Evolutionary conservation across 2,113 vertebrate species (phyloP).

Genomic region (Ammodytes marinus): DNA sequence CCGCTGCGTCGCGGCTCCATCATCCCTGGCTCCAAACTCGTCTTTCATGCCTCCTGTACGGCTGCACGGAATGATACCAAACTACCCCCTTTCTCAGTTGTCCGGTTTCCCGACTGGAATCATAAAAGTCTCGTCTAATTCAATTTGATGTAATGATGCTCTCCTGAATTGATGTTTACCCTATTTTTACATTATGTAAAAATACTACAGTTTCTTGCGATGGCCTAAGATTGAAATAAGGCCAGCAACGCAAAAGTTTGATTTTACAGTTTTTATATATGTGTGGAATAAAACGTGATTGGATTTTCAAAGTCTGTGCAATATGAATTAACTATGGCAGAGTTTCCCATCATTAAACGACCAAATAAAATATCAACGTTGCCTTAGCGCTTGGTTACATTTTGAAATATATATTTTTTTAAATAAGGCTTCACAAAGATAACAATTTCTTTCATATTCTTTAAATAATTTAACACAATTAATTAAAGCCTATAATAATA

Average conservation of each 20-base stretch:
- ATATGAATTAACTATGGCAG: neutral
- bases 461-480: neutral
- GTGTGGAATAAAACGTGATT: conserved; percentile 31
- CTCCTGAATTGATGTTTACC: neutral
- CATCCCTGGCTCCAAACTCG: conserved; percentile 36
- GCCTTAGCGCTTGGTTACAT: neutral
- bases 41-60: conserved; percentile 46
- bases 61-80: conserved; percentile 55
- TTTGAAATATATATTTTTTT: neutral
- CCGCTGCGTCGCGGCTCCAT: conserved; percentile 38
- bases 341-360: neutral
- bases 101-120: conserved; percentile 23
- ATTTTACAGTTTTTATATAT: conserved; percentile 2
- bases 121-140: conserved; percentile 39
- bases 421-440: neutral
- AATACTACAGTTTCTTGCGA: neutral
- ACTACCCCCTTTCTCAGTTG: conserved; percentile 17
- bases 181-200: neutral
- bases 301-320: neutral
- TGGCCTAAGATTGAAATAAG: neutral
- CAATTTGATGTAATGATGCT: neutral
- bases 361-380: neutral
- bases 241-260: neutral
- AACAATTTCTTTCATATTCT: neutral
- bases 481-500: neutral